Percentiles rank a stretch among this genome's conserved stretches.
These are phyloP conservation scores for Hipparchia sbordonii DNA, from an alignment of 2,888 invertebrate species.

Conservation along the genomic window DNA sequence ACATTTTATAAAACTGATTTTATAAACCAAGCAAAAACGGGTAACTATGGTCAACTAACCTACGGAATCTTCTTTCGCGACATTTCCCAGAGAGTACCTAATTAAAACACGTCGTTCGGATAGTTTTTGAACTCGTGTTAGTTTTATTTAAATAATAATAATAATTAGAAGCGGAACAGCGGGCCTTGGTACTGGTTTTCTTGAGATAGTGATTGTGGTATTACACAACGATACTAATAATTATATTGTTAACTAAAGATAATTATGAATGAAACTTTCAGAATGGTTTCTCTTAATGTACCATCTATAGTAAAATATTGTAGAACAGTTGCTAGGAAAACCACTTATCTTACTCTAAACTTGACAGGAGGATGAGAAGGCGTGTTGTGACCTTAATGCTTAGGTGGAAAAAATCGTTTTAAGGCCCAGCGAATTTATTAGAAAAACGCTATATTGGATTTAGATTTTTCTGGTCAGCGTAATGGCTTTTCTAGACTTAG, in stretches of 20 bases:
- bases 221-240: no score
- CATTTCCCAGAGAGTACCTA: no score
- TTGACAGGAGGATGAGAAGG: slow-evolving; percentile 3
- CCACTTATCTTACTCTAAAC: slow-evolving; percentile 9
- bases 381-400: background rate
- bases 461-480: background rate
- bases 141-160: background rate
- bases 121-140: no score
- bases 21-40: no score
- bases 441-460: slow-evolving; percentile 8
- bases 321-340: background rate
- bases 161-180: background rate
- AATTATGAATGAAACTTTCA: no score
- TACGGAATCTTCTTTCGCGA: no score
- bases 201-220: no score
- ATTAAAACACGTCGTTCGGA: no score
- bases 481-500: background rate
- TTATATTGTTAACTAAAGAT: no score
- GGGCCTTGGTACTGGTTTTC: background rate
- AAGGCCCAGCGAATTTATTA: background rate
- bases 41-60: no score
- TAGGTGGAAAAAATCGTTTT: background rate
- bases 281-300: no score
- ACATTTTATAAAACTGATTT: no score
- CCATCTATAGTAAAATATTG: background rate